Evolutionary conservation across 2,888 invertebrate species (phyloP), one percentile per base, ranked within the genome.

Genomic region (Halocaridina rubra): DNA sequence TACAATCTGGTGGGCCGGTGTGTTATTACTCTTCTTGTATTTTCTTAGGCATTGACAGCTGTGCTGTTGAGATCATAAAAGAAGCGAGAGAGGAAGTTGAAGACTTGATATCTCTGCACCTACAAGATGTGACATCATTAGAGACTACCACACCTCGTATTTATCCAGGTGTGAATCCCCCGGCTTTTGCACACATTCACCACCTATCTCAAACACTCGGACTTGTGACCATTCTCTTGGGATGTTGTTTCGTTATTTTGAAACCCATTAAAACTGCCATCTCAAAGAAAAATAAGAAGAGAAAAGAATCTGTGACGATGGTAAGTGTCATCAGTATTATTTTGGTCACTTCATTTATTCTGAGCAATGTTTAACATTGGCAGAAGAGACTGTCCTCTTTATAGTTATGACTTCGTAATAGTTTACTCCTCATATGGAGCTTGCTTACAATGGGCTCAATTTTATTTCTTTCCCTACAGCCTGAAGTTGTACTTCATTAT

Each of bases 181-280:
- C 81, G 3, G 53, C 74, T 29, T 57, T 80, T 4, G 39, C 64
- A 8, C 64, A 64, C 13, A 67, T 84, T 0, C 64, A 84, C 75
- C 84, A 84, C 80, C 67, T 80, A 2, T 53, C 75, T 5, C 86
- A 86, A 71, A 82, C 80, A 1, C 19, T 86, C 2, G 86, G 86
- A 33, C 74, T 80, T 24, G 76, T 69, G 10, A 24, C 67, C 16
- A 53, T 79, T 13, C 32, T 86, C 19, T 53, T 86, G 0, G 86
- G 86, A n/a, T 86, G 81, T 53, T 82, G 82, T 46, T 74, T 78
- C 27, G 32, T 24, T 16, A 32, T 84, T 27, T 32, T 84, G 1
- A 61, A 61, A 29, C 79, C 79, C 7, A 53, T 80, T 3, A 84
- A 75, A 33, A 24, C 67, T 24, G 29, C 75, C 13, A 29, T 67